Conservation (phyloP, 1,140 invertebrate species). For the Aphelenchoides besseyi region DNA sequence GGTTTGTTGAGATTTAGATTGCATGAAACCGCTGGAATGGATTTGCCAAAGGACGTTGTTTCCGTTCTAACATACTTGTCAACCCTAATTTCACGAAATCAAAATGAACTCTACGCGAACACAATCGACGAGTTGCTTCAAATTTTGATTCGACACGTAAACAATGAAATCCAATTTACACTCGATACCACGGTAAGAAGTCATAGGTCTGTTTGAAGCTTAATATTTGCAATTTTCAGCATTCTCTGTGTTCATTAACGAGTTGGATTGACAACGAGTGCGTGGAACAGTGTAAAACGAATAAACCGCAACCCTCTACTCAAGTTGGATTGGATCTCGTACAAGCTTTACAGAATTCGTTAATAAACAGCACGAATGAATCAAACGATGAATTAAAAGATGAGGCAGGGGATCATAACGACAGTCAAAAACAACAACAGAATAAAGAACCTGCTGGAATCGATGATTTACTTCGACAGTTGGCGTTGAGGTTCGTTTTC, state of each 20-base stretch:
- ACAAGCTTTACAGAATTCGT: background rate
- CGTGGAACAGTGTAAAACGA: background rate
- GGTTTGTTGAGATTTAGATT: background rate
- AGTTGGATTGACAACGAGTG: constrained; percentile 2
- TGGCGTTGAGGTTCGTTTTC: background rate
- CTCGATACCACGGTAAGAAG: background rate
- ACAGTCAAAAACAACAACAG: background rate
- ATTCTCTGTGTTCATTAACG: background rate
- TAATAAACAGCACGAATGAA: background rate
- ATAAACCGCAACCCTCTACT: background rate
- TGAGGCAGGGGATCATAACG: background rate
- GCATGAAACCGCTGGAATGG: constrained; percentile 10
- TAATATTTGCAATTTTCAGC: background rate
- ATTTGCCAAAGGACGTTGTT: constrained; percentile 2
- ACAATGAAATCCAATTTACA: background rate
- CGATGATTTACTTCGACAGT: constrained; percentile 20
- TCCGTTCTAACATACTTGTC: background rate
- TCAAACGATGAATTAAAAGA: background rate
- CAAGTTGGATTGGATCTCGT: background rate
- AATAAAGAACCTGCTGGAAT: constrained; percentile 6
- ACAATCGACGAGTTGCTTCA: background rate
- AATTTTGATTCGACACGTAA: background rate
- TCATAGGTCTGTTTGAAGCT: background rate
- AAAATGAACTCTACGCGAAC: background rate
- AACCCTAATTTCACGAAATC: background rate